phyloP scores from a whole-genome alignment of 2,797 vertebrate genomes.

The Otolemur crassicaudatus region DNA sequence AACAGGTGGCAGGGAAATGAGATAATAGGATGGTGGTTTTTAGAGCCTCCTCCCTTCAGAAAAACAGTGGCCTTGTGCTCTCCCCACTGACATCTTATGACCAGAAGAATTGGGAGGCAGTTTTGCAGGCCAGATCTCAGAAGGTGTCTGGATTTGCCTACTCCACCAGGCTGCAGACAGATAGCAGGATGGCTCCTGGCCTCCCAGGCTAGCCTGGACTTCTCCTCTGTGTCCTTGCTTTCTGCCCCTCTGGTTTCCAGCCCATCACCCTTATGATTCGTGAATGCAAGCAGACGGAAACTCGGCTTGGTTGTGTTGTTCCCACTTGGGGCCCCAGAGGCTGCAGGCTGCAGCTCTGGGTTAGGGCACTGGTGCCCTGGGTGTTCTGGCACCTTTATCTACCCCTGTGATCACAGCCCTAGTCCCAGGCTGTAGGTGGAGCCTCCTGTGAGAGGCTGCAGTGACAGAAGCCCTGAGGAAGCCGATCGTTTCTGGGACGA shows the following conservation, averaged over 20 bases:
- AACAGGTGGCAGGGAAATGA: neutral
- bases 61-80: slow-evolving; percentile 79
- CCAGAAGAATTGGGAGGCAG: slow-evolving; percentile 75
- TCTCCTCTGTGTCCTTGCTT: neutral
- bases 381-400: neutral
- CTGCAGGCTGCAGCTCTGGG: neutral
- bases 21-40: neutral
- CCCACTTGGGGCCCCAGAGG: too few relatives aligned
- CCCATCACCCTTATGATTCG: neutral
- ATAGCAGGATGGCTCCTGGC: neutral
- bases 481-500: neutral
- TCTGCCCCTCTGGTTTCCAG: neutral
- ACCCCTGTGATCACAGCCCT: neutral
- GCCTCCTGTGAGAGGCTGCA: neutral
- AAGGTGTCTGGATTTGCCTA: neutral
- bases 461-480: neutral
- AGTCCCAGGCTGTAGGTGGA: neutral
- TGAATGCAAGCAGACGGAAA: neutral
- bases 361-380: neutral
- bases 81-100: slow-evolving; percentile 63
- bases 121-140: slow-evolving; percentile 74
- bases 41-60: slow-evolving; percentile 75
- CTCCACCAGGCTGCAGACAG: neutral
- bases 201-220: neutral
- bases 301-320: neutral